phyloP scores from a whole-genome alignment of 2,888 invertebrate genomes.

The Apoda limacodes region DNA sequence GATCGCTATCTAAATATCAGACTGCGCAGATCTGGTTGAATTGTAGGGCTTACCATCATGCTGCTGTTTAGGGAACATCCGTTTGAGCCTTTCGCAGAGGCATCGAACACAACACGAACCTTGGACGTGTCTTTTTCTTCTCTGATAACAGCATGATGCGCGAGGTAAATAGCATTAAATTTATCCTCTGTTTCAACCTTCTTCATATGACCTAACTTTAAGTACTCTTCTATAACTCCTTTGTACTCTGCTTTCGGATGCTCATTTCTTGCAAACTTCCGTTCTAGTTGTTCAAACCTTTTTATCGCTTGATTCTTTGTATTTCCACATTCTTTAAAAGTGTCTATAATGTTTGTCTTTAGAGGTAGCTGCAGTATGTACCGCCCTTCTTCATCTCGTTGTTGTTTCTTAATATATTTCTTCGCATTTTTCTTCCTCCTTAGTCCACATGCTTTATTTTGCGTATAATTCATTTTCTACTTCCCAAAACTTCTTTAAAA shows the following conservation, averaged over 20 bases:
- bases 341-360: constrained; percentile 5
- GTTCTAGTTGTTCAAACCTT: constrained; percentile 17
- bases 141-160: constrained; percentile 21
- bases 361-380: constrained; percentile 18
- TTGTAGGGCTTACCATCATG: constrained; percentile 18
- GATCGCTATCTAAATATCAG: constrained; percentile 21
- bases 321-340: constrained; percentile 9
- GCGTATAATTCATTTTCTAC: constrained; percentile 17
- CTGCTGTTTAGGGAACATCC: constrained; percentile 18
- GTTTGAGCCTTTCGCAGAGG: constrained; percentile 14
- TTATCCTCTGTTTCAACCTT: constrained; percentile 2
- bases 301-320: constrained; percentile 17
- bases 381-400: constrained; percentile 11
- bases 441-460: constrained; percentile 13
- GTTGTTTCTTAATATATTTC: constrained; percentile 11
- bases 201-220: constrained; percentile 18
- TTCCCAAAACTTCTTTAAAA: constrained; percentile 19
- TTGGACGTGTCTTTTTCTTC: constrained; percentile 20
- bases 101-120: constrained; percentile 21
- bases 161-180: constrained; percentile 15
- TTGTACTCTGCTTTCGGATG: constrained; percentile 12
- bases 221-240: constrained; percentile 17
- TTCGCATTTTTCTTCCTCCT: constrained; percentile 19
- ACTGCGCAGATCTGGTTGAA: constrained; percentile 21
- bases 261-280: constrained; percentile 8